These are phyloP conservation scores for Argyrosomus regius DNA, from an alignment of 2,797 vertebrate species.

Conservation along the genomic window DNA sequence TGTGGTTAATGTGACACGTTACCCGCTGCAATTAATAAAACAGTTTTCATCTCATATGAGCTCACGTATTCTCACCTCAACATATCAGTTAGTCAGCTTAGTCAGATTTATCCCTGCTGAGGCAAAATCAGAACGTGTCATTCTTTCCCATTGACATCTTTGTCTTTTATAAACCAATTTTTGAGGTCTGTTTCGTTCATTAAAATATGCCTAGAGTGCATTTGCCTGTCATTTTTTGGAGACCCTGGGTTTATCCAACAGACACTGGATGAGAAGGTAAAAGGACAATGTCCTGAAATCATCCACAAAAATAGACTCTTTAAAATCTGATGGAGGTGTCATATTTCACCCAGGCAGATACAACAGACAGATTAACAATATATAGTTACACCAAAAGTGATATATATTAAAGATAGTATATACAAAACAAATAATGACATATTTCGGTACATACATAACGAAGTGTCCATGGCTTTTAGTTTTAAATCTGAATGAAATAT, in stretches of 20 bases:
- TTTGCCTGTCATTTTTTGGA: not conserved
- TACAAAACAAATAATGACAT: constrained; percentile 87
- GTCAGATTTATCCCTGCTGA: not conserved
- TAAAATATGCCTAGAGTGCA: not conserved
- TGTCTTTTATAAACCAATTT: not conserved
- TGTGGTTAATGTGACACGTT: not conserved
- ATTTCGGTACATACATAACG: constrained; percentile 89
- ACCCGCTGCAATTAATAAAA: not conserved
- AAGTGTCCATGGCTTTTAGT: constrained; percentile 93
- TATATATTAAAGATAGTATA: constrained; percentile 94
- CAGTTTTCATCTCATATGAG: not conserved
- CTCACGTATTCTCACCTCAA: not conserved
- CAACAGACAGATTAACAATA: constrained; percentile 58
- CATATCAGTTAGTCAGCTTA: not conserved
- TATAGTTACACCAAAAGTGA: constrained; percentile 91
- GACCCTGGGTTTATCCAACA: constrained; percentile 23
- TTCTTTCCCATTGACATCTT: not conserved
- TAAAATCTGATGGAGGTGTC: constrained; percentile 88
- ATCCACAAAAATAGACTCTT: constrained; percentile 83
- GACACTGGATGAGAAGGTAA: not conserved
- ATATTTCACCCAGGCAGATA: constrained; percentile 70
- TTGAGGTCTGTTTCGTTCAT: not conserved
- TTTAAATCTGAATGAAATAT: constrained; percentile 88
- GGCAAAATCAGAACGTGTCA: not conserved
- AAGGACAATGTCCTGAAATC: not conserved